These are phyloP conservation scores for Moxostoma hubbsi DNA, from an alignment of 2,797 vertebrate species.

Conservation along the genomic window DNA sequence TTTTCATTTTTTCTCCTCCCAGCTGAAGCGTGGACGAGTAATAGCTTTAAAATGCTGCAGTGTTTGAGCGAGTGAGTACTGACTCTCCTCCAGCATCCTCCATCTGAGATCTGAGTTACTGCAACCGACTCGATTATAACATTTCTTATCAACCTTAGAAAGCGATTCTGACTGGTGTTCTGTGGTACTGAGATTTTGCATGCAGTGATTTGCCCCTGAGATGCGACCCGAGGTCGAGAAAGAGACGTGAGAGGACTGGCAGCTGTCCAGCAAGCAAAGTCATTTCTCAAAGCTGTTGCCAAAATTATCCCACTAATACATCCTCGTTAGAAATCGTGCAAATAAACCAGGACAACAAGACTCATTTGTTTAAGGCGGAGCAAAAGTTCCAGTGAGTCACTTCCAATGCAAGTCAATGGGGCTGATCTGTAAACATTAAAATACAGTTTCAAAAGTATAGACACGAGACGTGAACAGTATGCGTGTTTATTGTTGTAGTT, in stretches of 20 bases:
- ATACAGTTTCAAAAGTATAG: no score
- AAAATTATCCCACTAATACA: conserved; percentile 46
- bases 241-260: conserved; percentile 27
- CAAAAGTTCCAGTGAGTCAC: no score
- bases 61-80: conserved; percentile 52
- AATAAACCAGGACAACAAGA: conserved; percentile 28
- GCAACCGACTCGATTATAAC: no score
- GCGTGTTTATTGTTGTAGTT: no score
- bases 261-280: conserved; percentile 44
- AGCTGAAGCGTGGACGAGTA: conserved; percentile 45
- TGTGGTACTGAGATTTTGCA: background rate
- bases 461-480: no score
- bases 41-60: conserved; percentile 53
- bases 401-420: no score
- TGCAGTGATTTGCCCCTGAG: conserved; percentile 11
- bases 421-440: no score
- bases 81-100: conserved; percentile 17
- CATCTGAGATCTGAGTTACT: conserved; percentile 25
- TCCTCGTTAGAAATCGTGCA: conserved; percentile 28
- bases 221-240: background rate
- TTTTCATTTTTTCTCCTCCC: conserved; percentile 48
- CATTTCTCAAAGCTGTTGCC: conserved; percentile 39
- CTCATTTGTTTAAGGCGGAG: no score
- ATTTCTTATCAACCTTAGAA: background rate
- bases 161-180: no score